These are phyloP conservation scores for Solea solea DNA, from an alignment of 2,113 vertebrate genomes.

Conservation along the genomic window DNA sequence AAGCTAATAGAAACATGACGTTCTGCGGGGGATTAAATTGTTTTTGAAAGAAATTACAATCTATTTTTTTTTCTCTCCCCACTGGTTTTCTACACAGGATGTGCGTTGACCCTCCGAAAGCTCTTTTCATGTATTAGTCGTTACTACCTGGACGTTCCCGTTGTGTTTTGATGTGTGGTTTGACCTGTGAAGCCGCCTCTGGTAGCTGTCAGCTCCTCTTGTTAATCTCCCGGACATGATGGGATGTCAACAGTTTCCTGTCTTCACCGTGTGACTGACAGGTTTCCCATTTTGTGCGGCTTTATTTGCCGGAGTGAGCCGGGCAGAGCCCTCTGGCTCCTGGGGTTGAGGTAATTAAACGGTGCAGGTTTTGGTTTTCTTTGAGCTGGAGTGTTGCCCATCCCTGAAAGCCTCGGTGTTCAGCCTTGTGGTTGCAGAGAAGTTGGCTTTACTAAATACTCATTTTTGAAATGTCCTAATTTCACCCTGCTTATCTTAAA, in stretches of 20 bases:
- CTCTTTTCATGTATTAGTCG: no score
- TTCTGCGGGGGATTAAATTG: no score
- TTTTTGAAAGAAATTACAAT: no score
- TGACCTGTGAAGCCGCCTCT: constrained; percentile 13
- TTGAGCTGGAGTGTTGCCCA: constrained; percentile 2
- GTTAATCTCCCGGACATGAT: constrained; percentile 36
- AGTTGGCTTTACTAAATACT: not conserved
- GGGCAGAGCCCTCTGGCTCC: not conserved
- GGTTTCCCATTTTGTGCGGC: not conserved
- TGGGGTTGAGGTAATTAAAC: constrained; percentile 14
- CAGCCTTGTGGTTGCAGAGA: not conserved
- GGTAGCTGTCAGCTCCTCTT: constrained; percentile 17
- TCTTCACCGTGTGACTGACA: constrained; percentile 17
- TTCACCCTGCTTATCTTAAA: not conserved
- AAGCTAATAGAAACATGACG: no score
- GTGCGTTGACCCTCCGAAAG: no score
- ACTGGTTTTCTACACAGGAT: no score
- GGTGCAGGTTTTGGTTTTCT: not conserved
- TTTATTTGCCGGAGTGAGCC: not conserved
- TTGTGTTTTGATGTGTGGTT: no score
- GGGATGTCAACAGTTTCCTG: not conserved
- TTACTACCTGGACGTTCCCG: no score
- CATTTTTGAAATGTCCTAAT: not conserved
- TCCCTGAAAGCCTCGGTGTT: constrained; percentile 1
- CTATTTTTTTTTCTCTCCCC: no score